Evolutionary conservation across 2,888 invertebrate species (phyloP), one percentile per base, ranked within the genome.

Genomic region (Calliphora vomitoria): DNA sequence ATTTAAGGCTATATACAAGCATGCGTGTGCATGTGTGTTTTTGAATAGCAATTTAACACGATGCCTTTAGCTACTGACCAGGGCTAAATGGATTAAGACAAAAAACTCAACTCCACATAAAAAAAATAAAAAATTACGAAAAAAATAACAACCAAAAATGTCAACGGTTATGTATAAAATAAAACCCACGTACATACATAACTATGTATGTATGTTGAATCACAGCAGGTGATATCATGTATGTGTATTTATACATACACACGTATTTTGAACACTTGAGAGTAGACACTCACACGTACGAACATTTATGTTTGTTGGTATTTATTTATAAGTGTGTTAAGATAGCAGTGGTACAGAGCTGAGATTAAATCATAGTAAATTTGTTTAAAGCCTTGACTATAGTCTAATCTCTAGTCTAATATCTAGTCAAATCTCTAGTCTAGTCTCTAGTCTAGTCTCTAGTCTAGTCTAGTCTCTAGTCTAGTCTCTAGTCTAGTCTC

Each of bases 31-130:
- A 31, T n/a, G 58, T 55, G 41, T 20, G 18, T 64, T 72, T 64
- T 38, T 72, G 44, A 20, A 78, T 20, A 35, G 44, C 53, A 62
- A 78, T 71, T 83, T 69, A 76, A 50, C 35, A 72, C 13, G 20
- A 18, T 66, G 60, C 20, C 18, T 74, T 80, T 50, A 53, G 76
- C 25, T 68, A 55, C 76, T 81, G 85, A 81, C 80, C 81, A 62
- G 72, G 53, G 53, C 76, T 76, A 60, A 87, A 83, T 80, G 72
- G 71, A 72, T 87, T 80, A 84, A 87, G 60, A 75, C 53, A 76
- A 38, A 75, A 81, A 53, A 72, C 38, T 64, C 5, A 53, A 25
- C 47, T 62, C 35, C 53, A 47, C 35, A 78, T 64, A 64, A 62
- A 44, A 13, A 18, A 68, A 58, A n/a, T n/a, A n/a, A 71, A 64